Evolutionary conservation across 1,140 invertebrate genomes (phyloP), one percentile per base, ranked within the genome.

Genomic region (Temnothorax longispinosus): DNA sequence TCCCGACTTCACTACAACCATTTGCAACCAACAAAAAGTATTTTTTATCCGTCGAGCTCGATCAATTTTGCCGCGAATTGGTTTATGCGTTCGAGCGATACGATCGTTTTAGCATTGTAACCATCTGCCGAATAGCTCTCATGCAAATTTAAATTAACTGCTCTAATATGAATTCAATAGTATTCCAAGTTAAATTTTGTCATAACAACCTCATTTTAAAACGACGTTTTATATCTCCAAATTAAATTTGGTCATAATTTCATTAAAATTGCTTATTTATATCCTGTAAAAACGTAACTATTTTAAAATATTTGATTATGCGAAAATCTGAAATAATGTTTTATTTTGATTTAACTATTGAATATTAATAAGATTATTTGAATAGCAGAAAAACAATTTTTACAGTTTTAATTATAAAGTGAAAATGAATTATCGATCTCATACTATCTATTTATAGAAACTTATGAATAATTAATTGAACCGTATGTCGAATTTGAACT

Each of bases 381-480:
- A 65, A 38, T 65, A 35, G 13, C 27, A 50, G 32, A 18, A 80
- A 77, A 35, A 50, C 4, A 21, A 35, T 0, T 60, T 77, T 78
- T 18, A 21, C 3, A 7, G 3, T 35, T 27, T 50, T 32, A 78
- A 78, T 78, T 64, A 72, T 52, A 50, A 11, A 4, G 21, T 32
- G n/a, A 81, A 44, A 56, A 44, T 8, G 3, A 81, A 56, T 81
- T 44, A 56, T 71, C 38, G 13, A 81, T 56, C 72, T 58, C 7
- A 44, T 81, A 27, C 13, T 71, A 71, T 44, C 18, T 6, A 47
- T 56, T 54, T n/a, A 71, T 32, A 56, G 56, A n/a, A 27, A 72
- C 15, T 72, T 32, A 81, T 72, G 65, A 81, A 72, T 81, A 72
- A 81, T 81, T 81, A 72, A 81, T 81, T 81, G 50, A 65, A 50